Conservation (phyloP, 1,140 invertebrate genomes). For the Phthorimaea operculella region DNA sequence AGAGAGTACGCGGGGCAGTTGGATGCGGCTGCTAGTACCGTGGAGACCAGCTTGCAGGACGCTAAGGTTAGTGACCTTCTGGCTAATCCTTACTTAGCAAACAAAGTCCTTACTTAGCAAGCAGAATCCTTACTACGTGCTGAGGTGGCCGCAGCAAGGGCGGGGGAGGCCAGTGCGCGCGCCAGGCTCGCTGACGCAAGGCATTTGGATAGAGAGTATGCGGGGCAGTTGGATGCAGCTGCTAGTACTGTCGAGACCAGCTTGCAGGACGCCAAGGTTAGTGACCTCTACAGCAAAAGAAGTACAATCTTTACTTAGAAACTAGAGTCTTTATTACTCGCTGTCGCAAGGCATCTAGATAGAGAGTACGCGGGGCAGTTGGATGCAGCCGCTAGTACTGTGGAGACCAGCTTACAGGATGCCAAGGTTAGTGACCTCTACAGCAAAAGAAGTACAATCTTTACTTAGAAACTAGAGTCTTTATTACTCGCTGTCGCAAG, state of each 20-base stretch:
- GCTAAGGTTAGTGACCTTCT: conserved; percentile 14
- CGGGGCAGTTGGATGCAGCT: conserved; percentile 16
- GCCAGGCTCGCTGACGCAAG: background rate
- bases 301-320: no score
- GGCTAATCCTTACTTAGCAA: no score
- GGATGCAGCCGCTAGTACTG: conserved; percentile 14
- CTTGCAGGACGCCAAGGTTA: no score
- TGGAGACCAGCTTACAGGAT: no score
- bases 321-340: no score
- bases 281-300: no score
- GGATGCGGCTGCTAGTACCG: conserved; percentile 14
- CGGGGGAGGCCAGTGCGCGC: conserved; percentile 8
- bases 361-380: conserved; percentile 12
- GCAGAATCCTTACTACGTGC: no score
- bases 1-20: conserved; percentile 14
- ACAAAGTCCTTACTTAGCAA: no score
- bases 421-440: no score
- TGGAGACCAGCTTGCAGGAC: conserved; percentile 14
- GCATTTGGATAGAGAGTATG: conserved; percentile 7
- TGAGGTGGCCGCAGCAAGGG: conserved; percentile 16
- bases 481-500: conserved; percentile 7
- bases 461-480: no score
- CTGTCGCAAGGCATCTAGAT: no score
- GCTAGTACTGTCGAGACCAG: conserved; percentile 9
- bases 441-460: conserved; percentile 20